These are phyloP conservation scores for Actinemys pallida DNA, from an alignment of 2,113 vertebrate species.

Conservation along the genomic window DNA sequence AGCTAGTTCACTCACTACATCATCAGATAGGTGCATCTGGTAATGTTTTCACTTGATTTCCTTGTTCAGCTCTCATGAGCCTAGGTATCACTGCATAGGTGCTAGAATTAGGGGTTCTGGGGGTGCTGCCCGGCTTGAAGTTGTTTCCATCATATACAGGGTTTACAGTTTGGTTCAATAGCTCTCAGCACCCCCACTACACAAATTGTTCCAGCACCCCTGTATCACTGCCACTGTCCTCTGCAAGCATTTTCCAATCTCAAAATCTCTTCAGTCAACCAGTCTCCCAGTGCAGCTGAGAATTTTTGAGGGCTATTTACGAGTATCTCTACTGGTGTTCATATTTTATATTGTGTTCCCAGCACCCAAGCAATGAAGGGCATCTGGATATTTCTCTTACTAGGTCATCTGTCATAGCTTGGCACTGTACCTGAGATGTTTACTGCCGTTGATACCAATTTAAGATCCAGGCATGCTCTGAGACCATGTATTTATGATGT, in stretches of 20 bases:
- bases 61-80: too few relatives aligned
- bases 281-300: background rate
- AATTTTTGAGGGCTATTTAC: background rate
- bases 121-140: too few relatives aligned
- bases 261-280: background rate
- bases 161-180: too few relatives aligned
- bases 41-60: too few relatives aligned
- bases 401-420: background rate
- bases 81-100: too few relatives aligned
- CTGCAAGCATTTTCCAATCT: background rate
- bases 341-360: background rate
- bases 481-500: background rate
- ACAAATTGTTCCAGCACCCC: too few relatives aligned
- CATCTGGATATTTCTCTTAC: background rate
- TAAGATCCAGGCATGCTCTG: background rate
- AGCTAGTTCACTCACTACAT: too few relatives aligned
- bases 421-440: background rate
- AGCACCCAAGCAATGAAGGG: background rate
- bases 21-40: too few relatives aligned
- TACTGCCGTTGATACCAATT: background rate
- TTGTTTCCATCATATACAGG: too few relatives aligned
- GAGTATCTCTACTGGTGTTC: background rate
- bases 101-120: too few relatives aligned
- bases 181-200: too few relatives aligned
- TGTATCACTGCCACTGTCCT: too few relatives aligned